Conservation (phyloP, 1,140 invertebrate species). For the Oryzaephilus surinamensis region DNA sequence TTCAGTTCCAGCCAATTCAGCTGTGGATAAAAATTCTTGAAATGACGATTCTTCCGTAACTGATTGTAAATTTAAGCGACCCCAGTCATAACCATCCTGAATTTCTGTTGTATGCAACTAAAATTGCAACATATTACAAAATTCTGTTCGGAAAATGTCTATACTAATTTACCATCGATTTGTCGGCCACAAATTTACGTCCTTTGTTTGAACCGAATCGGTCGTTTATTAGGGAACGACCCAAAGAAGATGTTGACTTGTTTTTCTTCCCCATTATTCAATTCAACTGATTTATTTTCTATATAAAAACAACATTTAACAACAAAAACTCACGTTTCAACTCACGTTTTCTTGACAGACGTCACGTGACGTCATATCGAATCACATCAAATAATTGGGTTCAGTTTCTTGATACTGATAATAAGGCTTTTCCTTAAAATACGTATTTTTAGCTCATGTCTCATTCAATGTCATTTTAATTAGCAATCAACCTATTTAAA, state of each 20-base stretch:
- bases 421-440: no score
- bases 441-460: no score
- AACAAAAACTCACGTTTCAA: background rate
- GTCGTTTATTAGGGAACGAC: constrained; percentile 64
- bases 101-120: constrained; percentile 81
- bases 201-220: constrained; percentile 51
- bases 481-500: no score
- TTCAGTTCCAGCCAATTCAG: constrained; percentile 85
- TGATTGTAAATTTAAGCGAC: constrained; percentile 78
- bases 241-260: constrained; percentile 43
- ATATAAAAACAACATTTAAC: background rate
- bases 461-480: no score
- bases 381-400: no score
- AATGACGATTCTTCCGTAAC: constrained; percentile 93
- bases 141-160: constrained; percentile 1
- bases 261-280: constrained; percentile 54
- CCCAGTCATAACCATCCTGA: constrained; percentile 85
- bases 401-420: no score
- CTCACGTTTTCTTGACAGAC: no score
- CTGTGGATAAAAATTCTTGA: constrained; percentile 91
- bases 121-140: constrained; percentile 27
- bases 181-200: constrained; percentile 48
- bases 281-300: no score
- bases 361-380: no score
- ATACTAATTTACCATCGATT: constrained; percentile 45